Base-by-base conservation (phyloP, 2,113 vertebrate genomes). In the Struthidea cinerea region DNA sequence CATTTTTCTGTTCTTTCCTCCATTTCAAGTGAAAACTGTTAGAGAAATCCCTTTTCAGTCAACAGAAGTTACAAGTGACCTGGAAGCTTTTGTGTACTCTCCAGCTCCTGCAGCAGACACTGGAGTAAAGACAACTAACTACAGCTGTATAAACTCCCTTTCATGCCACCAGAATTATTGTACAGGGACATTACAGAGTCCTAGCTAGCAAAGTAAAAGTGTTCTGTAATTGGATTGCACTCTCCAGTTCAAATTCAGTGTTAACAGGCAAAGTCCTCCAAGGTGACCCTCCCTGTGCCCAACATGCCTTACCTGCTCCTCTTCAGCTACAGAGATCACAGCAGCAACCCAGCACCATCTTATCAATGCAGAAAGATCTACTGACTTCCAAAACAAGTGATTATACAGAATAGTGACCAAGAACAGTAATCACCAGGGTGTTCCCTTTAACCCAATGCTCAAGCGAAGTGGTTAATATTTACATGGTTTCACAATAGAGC, bases 401-500 rank as follows among this genome's bases (percentile, higher is more conserved):
- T 95, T 75, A 77, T 52, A 90, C 35, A 77, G 68, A 77, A 88
- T 7, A 79, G 35, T 1, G 3, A 78, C 7, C 18, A 47, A 81
- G 85, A 80, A 91, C 21, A 88, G 44, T 26, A n/a, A 59, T 74
- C 56, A 91, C 28, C 33, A 69, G 80, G 16, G 59, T 50, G 68
- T 64, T 71, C 61, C 82, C 94, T 97, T 91, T 94, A 94, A 86
- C 82, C 71, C 56, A 86, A 37, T 7, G 59, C 35, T 93, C 83
- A 68, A 37, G 82, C 15, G 1, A 77, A 69, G 79, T 0, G 1
- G 88, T 93, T 94, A 95, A 94, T 96, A 69, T 91, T 93, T 93
- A 94, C 79, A 22, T 4, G 49, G 79, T 96, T 97, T 94, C 93
- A 94, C 87, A 96, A 90, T 7, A 89, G 91, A 57, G 59, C 1